These are phyloP conservation scores for Bellardia pandia DNA, from an alignment of 2,888 invertebrate genomes.

Conservation along the genomic window DNA sequence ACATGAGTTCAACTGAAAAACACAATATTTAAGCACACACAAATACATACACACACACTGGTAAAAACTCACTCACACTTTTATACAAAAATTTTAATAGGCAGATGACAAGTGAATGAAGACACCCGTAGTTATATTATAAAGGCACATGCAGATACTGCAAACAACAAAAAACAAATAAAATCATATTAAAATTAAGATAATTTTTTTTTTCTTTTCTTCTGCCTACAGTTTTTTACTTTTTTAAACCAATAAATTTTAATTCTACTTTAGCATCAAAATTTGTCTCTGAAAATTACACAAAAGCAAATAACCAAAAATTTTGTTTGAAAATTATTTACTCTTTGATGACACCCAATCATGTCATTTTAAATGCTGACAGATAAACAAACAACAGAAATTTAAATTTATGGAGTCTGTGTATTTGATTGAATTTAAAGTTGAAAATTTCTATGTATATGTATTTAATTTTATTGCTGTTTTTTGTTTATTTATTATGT, in stretches of 20 bases:
- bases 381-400: slow-evolving; percentile 37
- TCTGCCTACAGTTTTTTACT: not conserved
- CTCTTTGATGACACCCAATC: slow-evolving; percentile 42
- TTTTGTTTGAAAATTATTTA: slow-evolving; percentile 28
- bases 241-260: slow-evolving; percentile 29
- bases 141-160: slow-evolving; percentile 13
- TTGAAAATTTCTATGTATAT: not conserved
- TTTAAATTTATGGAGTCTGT: slow-evolving; percentile 43
- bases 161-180: slow-evolving; percentile 12
- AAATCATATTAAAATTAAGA: slow-evolving; percentile 27
- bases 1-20: slow-evolving; percentile 57
- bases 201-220: not conserved
- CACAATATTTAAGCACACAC: slow-evolving; percentile 31
- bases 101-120: slow-evolving; percentile 69
- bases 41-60: not conserved
- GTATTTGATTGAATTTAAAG: not conserved
- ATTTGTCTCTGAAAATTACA: slow-evolving; percentile 11
- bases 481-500: slow-evolving; percentile 10
- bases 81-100: slow-evolving; percentile 15
- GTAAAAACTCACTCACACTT: slow-evolving; percentile 1
- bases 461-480: slow-evolving; percentile 26
- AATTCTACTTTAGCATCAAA: not conserved
- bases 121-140: slow-evolving; percentile 47
- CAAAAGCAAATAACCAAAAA: not conserved
- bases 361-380: slow-evolving; percentile 43